phyloP scores from a whole-genome alignment of 2,113 vertebrate genomes.

The Aptenodytes patagonicus region DNA sequence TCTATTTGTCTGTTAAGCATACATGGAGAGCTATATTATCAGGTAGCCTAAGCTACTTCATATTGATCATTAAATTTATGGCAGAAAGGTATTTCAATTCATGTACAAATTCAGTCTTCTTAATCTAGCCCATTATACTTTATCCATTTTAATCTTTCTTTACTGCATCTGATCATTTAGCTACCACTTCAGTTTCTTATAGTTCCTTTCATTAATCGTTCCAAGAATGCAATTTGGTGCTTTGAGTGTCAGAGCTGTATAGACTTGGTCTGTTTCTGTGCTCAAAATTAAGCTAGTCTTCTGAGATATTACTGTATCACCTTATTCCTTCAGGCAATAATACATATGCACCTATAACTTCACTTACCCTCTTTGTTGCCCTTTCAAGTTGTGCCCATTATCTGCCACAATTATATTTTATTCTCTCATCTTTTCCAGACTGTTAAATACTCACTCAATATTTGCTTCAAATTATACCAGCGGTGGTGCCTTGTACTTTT shows the following conservation, averaged over 20 bases:
- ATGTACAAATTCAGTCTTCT: not conserved
- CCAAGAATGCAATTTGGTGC: not conserved
- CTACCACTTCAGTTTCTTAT: not conserved
- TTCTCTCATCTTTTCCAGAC: constrained; percentile 1
- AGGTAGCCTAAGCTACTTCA: not conserved
- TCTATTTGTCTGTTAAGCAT: not conserved
- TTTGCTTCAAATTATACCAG: not conserved
- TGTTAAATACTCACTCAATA: not conserved
- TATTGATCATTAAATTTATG: not conserved
- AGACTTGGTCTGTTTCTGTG: not conserved
- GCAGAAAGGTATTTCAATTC: not conserved
- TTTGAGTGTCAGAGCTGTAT: not conserved
- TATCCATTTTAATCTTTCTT: not conserved
- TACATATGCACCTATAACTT: not conserved
- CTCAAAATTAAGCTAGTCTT: not conserved
- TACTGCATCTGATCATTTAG: not conserved
- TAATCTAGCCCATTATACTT: not conserved
- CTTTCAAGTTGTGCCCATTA: not conserved
- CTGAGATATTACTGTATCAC: not conserved
- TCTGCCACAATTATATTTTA: constrained; percentile 1
- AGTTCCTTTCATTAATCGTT: not conserved
- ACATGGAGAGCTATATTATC: not conserved
- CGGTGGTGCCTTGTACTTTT: not conserved
- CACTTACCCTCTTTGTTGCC: not conserved
- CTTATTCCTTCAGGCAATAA: not conserved